Evolutionary conservation across 92 coral and sea anemone genomes (phyloP).

Genomic region (Scolanthus callimorphus): DNA sequence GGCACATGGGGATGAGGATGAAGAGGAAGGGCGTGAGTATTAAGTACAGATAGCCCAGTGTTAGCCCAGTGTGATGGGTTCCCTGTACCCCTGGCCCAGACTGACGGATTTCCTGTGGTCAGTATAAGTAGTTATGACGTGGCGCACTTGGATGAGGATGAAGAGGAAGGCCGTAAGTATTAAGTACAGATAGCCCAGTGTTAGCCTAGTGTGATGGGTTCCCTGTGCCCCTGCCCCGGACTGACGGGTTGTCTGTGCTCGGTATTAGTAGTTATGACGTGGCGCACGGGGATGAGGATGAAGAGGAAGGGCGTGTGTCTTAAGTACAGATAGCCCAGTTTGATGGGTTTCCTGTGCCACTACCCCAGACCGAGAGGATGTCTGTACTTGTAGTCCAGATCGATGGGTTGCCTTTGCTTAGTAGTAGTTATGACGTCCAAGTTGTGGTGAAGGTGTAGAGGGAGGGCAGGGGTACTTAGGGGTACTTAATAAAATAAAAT

Average conservation of each 20-base stretch:
- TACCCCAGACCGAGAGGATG: conserved; percentile 36
- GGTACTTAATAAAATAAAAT: no score
- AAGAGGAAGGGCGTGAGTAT: conserved; percentile 31
- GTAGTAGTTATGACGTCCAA: conserved; percentile 60
- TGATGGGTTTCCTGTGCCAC: no score
- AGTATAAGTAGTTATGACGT: conserved; percentile 69
- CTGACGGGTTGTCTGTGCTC: no score
- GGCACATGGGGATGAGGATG: conserved; percentile 57
- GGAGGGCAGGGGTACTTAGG: conserved; percentile 26
- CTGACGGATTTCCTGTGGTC: conserved; percentile 49
- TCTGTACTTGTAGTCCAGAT: conserved; percentile 45
- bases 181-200: no score
- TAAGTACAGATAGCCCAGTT: no score
- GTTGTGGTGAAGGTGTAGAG: conserved; percentile 52
- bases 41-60: no score
- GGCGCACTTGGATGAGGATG: conserved; percentile 56
- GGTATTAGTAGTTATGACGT: no score
- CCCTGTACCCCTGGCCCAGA: conserved; percentile 8
- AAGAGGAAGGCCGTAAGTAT: conserved; percentile 40
- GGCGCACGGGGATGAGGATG: conserved; percentile 57
- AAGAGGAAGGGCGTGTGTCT: conserved; percentile 31
- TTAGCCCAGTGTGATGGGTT: no score
- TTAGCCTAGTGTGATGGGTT: no score
- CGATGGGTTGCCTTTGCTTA: conserved; percentile 62
- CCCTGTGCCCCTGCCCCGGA: no score